Conservation (phyloP, 2,797 vertebrate species). For the Eurystomus glaucurus region DNA sequence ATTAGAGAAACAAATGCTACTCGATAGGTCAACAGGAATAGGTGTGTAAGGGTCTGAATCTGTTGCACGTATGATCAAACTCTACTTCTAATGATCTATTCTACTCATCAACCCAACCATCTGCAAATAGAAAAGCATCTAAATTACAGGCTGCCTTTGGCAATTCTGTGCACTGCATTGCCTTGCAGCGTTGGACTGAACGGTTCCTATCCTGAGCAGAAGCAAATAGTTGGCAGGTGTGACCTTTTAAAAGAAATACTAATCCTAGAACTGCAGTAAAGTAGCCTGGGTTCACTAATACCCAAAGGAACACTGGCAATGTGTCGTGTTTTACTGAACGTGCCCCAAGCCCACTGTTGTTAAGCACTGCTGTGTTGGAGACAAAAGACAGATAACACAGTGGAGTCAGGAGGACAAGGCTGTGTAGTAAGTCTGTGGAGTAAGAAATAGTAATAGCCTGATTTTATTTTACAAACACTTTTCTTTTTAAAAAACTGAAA, state of each 20-base stretch:
- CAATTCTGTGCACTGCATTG: not conserved
- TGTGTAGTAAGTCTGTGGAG: not conserved
- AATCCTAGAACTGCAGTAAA: not conserved
- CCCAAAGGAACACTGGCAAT: not conserved
- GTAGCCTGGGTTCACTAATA: not conserved
- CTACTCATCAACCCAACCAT: not conserved
- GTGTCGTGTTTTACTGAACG: not conserved
- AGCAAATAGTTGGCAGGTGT: not conserved
- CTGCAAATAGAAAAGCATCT: not conserved
- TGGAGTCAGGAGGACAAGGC: not conserved
- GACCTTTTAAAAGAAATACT: not conserved
- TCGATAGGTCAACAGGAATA: not conserved
- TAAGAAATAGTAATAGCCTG: not conserved
- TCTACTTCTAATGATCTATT: not conserved
- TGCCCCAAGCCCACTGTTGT: not conserved
- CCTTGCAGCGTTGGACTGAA: fast-evolving
- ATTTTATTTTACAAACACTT: not conserved
- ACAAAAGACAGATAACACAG: not conserved
- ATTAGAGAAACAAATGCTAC: not conserved
- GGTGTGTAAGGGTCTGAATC: not conserved
- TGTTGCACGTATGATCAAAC: not conserved
- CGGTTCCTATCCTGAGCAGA: not conserved
- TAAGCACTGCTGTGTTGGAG: not conserved
- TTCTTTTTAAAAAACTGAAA: not conserved
- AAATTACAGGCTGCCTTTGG: not conserved